Percentiles rank a stretch among this genome's conserved stretches.
These are phyloP conservation scores for Dicyrtomina minuta DNA, from an alignment of 2,888 invertebrate species.

Conservation along the genomic window DNA sequence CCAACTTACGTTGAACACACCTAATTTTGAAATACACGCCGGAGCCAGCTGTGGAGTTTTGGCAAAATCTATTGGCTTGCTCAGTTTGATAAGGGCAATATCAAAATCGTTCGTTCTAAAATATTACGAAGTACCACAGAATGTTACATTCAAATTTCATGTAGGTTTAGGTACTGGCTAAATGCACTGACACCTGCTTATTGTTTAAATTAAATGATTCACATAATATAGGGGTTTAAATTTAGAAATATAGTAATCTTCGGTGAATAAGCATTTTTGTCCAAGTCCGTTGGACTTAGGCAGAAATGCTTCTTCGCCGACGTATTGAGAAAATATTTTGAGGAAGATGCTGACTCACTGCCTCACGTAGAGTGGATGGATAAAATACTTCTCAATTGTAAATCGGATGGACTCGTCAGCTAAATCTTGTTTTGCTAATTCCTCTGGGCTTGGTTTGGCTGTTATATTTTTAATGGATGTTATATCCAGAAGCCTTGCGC, in stretches of 20 bases:
- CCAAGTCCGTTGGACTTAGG: no score
- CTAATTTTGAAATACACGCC: slow-evolving; percentile 42
- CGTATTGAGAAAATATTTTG: neutral
- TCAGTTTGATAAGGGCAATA: slow-evolving; percentile 39
- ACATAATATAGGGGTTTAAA: no score
- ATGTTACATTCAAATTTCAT: neutral
- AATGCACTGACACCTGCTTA: no score
- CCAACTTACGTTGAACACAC: slow-evolving; percentile 38
- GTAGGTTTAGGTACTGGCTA: neutral
- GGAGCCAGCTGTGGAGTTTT: slow-evolving; percentile 30
- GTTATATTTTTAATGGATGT: slow-evolving; percentile 31
- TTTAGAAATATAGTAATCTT: no score
- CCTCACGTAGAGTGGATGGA: slow-evolving; percentile 48
- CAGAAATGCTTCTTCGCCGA: no score
- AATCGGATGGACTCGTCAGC: slow-evolving; percentile 35
- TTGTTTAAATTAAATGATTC: no score
- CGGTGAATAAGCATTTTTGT: no score
- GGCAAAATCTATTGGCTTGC: slow-evolving; percentile 37
- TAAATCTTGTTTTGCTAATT: slow-evolving; percentile 27
- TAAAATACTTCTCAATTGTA: slow-evolving; percentile 43
- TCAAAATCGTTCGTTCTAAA: slow-evolving; percentile 49
- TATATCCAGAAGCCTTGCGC: slow-evolving; percentile 42
- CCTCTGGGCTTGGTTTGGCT: slow-evolving; percentile 15
- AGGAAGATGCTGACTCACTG: slow-evolving; percentile 31
- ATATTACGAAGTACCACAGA: neutral